These are phyloP conservation scores for Drosophila arizonae DNA, from an alignment of 1,140 invertebrate genomes.

Conservation along the genomic window DNA sequence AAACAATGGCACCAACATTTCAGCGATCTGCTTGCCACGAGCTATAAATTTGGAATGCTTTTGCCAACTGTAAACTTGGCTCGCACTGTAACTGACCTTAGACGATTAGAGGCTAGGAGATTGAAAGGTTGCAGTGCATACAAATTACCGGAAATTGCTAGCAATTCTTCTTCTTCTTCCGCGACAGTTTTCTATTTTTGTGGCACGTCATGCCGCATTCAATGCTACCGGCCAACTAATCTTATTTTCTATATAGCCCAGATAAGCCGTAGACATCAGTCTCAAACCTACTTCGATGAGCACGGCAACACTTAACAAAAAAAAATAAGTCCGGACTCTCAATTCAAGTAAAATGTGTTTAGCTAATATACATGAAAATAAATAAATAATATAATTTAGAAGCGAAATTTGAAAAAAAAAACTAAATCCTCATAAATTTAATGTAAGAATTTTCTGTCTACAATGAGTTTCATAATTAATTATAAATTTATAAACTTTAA, in stretches of 20 bases:
- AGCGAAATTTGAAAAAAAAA: neutral
- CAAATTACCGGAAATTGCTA: slow-evolving; percentile 29
- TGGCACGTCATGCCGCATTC: slow-evolving; percentile 22
- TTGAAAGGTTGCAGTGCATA: slow-evolving; percentile 14
- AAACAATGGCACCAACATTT: slow-evolving; percentile 24
- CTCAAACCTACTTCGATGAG: neutral
- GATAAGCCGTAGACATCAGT: slow-evolving; percentile 20
- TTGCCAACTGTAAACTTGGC: slow-evolving; percentile 6
- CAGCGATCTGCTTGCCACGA: slow-evolving; percentile 17
- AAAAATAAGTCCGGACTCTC: no score
- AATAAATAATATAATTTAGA: no score
- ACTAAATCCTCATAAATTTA: no score
- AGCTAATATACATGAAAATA: no score
- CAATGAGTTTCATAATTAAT: no score
- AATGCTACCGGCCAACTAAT: slow-evolving; percentile 58
- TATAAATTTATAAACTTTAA: no score
- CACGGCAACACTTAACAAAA: neutral
- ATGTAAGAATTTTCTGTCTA: no score
- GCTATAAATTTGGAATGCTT: slow-evolving; percentile 22
- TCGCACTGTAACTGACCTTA: slow-evolving; percentile 12
- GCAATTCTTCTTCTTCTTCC: slow-evolving; percentile 47
- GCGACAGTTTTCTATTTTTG: slow-evolving; percentile 11
- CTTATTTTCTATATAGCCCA: slow-evolving; percentile 41
- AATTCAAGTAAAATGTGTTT: no score
- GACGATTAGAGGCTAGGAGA: slow-evolving; percentile 18